phyloP scores from a whole-genome alignment of 2,113 vertebrate genomes.

The pig (Sus scrofa) region T2T-Sscrofa CM000817.6:84642501-84643000 shows the following conservation, averaged over 20 bases:
- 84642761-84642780: background rate
- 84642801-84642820: background rate
- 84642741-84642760: background rate
- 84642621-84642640: too few relatives aligned
- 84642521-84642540: too few relatives aligned
- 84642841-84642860: fast-evolving
- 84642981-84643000: background rate
- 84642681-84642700: too few relatives aligned
- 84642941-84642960: background rate
- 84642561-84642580: too few relatives aligned
- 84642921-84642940: background rate
- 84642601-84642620: too few relatives aligned
- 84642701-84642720: too few relatives aligned
- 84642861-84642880: background rate
- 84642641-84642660: too few relatives aligned
- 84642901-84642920: background rate
- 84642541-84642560: too few relatives aligned
- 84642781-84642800: fast-evolving
- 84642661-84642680: too few relatives aligned
- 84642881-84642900: background rate
- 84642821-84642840: fast-evolving
- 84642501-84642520: too few relatives aligned
- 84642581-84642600: too few relatives aligned
- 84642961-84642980: background rate
- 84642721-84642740: background rate